Conservation (phyloP, 2,888 invertebrate genomes). For the Lepeophtheirus nordmannii region DNA sequence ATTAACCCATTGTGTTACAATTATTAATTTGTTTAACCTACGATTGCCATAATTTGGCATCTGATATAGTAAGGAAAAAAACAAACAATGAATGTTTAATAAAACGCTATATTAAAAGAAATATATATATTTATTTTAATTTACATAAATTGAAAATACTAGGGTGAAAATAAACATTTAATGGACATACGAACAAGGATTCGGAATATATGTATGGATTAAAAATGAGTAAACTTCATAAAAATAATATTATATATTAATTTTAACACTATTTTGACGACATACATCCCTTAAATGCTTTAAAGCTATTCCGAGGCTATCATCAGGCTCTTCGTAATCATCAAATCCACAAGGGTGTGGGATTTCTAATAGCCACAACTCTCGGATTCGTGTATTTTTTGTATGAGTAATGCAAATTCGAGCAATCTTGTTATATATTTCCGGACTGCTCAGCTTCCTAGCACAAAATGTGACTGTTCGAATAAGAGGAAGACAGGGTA, state of each 20-base stretch:
- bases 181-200: no score
- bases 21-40: no score
- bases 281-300: slow-evolving; percentile 10
- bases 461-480: slow-evolving; percentile 20
- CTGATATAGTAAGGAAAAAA: neutral
- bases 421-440: neutral
- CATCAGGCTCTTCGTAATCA: slow-evolving; percentile 14
- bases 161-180: no score
- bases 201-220: no score
- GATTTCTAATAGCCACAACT: slow-evolving; percentile 17
- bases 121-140: neutral
- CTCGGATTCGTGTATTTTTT: slow-evolving; percentile 3
- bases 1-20: no score
- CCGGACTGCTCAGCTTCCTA: neutral
- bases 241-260: neutral
- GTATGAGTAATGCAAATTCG: neutral
- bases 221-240: no score
- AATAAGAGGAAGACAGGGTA: slow-evolving; percentile 17
- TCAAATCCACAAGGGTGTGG: slow-evolving; percentile 11
- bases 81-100: neutral
- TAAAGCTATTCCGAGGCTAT: slow-evolving; percentile 12
- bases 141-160: no score
- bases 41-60: no score
- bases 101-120: neutral
- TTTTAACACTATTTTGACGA: neutral